Conservation (phyloP, 2,113 vertebrate genomes). For the Prochilodus magdalenae region DNA sequence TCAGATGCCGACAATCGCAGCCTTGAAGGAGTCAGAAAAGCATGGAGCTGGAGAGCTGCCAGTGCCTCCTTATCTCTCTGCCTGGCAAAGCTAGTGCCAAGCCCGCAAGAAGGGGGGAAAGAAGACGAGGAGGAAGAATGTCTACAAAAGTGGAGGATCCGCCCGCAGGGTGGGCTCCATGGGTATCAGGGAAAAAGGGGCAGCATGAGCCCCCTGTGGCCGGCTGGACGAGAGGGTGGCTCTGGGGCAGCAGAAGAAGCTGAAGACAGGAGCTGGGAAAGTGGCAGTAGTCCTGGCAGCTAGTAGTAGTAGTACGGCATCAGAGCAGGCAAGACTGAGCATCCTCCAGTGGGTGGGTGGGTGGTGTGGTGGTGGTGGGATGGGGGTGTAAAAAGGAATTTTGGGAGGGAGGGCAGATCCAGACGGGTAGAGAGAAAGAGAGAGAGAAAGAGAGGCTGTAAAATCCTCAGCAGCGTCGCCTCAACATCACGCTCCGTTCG, state of each 20-base stretch:
- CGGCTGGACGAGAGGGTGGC: slow-evolving; percentile 37
- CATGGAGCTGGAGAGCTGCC: slow-evolving; percentile 57
- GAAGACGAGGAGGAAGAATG: slow-evolving; percentile 8
- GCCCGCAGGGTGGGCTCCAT: slow-evolving; percentile 52
- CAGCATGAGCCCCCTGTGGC: slow-evolving; percentile 42
- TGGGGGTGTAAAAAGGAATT: not conserved
- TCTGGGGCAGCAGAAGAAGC: slow-evolving; percentile 4
- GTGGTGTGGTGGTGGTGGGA: slow-evolving; percentile 1
- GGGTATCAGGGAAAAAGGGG: slow-evolving; percentile 36
- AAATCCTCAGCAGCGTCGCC: slow-evolving; percentile 54
- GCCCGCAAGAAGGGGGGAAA: slow-evolving; percentile 16
- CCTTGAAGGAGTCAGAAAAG: slow-evolving; percentile 62
- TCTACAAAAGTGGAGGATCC: slow-evolving; percentile 48
- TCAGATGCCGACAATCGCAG: slow-evolving; percentile 64
- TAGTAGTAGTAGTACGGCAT: slow-evolving; percentile 1
- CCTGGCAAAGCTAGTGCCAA: slow-evolving; percentile 37
- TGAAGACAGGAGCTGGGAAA: slow-evolving; percentile 38
- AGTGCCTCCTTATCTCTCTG: slow-evolving; percentile 47
- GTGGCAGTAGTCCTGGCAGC: slow-evolving; percentile 52
- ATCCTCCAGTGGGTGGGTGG: slow-evolving; percentile 55
- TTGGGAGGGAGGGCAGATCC: not conserved
- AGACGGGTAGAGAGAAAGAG: not conserved
- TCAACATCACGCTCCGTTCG: slow-evolving; percentile 61
- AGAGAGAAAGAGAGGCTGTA: slow-evolving; percentile 37
- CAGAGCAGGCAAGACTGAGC: slow-evolving; percentile 50